Base-by-base conservation (phyloP, 1,140 invertebrate species). In the Venustaconcha ellipsiformis region DNA sequence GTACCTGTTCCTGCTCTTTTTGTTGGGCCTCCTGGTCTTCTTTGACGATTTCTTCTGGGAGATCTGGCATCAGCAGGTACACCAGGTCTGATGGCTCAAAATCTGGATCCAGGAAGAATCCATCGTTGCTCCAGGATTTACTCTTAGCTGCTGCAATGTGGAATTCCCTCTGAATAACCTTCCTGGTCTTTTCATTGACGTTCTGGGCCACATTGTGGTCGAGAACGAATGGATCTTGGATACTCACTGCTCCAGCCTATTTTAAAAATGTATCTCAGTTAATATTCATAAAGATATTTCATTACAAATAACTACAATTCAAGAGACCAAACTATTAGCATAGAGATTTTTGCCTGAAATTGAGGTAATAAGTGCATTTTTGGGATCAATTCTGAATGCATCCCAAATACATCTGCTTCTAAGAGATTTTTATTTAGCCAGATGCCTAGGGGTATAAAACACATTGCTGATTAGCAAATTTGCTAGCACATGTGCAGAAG, bases 171-270 rank as follows among this genome's bases (percentile, higher is more conserved):
- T 77, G 64, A 23, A 87, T 79, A 26, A 77, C 65, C 14, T 80
- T 71, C 20, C 78, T 70, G n/a, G 76, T 78, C 58, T 81, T 83
- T 26, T 84, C 81, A 23, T 84, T 87, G 0, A 87, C 78, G 67
- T 87, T 87, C 60, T 72, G 72, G n/a, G 83, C 77, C 6, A 84
- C 82, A 72, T 88, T 88, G 74, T 87, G 85, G 62, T 82, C 78
- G 13, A 88, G 79, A 14, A 87, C 84, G 82, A 87, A 88, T 55
- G 86, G 86, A 79, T 88, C 86, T 70, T 88, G 86, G 30, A 88
- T 79, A 26, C 71, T 80, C 12, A 86, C 72, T 14, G 78, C 55
- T 57, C 78, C 79, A n/a, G 81, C 57, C 84, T 84, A 71, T 11
- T 67, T 72, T 58, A 70, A 60, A 67, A 64, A 68, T 20, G 67